These are phyloP conservation scores for Paracanthobrama guichenoti DNA, from an alignment of 2,113 vertebrate species.

Conservation along the genomic window DNA sequence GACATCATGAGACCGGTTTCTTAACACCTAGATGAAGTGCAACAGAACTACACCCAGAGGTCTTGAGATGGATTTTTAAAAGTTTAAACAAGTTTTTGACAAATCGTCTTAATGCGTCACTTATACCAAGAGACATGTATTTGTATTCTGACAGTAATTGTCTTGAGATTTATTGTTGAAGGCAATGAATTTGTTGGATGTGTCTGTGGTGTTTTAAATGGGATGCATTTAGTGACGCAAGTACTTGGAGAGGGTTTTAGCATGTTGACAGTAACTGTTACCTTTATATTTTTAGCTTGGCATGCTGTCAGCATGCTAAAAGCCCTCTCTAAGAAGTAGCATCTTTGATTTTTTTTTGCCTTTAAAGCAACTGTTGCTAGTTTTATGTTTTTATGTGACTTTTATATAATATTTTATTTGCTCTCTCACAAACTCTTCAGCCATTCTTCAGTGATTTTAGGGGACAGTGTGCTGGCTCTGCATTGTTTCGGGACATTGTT, in stretches of 20 bases:
- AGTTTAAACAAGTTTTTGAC: background rate
- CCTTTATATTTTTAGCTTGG: background rate
- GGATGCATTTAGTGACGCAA: slow-evolving; percentile 8
- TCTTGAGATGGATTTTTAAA: background rate
- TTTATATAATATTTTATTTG: background rate
- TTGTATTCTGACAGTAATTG: slow-evolving; percentile 26
- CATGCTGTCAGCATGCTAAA: slow-evolving; percentile 18
- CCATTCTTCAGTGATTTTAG: slow-evolving; percentile 47
- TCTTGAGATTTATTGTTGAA: slow-evolving; percentile 12
- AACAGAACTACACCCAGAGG: background rate
- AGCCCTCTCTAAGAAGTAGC: background rate
- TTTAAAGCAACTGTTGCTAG: too few species aligned
- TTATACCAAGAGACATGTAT: background rate
- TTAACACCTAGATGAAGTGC: background rate
- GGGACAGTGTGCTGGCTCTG: slow-evolving; percentile 23
- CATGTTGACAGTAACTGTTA: background rate
- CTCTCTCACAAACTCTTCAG: background rate
- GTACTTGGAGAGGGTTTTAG: background rate
- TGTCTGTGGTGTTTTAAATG: slow-evolving; percentile 12
- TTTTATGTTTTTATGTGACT: background rate
- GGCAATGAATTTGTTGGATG: background rate
- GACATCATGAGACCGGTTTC: background rate
- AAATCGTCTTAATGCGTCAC: background rate
- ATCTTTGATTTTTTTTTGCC: background rate
- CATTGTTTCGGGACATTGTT: slow-evolving; percentile 30